These are phyloP conservation scores for Craniophora ligustri DNA, from an alignment of 2,888 invertebrate species.

Conservation along the genomic window DNA sequence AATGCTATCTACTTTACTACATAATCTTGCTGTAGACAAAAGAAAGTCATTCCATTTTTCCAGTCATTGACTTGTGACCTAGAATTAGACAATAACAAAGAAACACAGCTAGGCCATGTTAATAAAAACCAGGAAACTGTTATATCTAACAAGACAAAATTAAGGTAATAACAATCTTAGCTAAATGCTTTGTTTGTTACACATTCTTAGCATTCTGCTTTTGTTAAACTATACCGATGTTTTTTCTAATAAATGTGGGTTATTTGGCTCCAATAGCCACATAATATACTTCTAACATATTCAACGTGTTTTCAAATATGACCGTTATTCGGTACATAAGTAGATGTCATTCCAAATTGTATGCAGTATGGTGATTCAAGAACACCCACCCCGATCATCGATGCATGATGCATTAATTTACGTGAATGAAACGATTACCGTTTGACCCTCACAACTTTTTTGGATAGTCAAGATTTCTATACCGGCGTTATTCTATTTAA, in stretches of 20 bases:
- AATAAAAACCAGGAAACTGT: constrained; percentile 19
- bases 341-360: no score
- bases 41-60: constrained; percentile 24
- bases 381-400: neutral
- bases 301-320: no score
- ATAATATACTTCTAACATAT: no score
- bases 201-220: neutral
- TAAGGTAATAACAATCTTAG: constrained; percentile 5
- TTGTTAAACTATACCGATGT: no score
- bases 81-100: constrained; percentile 28
- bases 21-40: constrained; percentile 15
- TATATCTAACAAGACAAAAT: constrained; percentile 19
- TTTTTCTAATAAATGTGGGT: no score
- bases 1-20: neutral
- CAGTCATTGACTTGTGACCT: constrained; percentile 16
- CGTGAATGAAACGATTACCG: neutral
- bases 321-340: no score
- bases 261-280: no score
- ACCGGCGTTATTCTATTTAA: no score
- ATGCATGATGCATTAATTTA: neutral
- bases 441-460: neutral
- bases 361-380: no score
- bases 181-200: constrained; percentile 9
- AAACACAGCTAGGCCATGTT: constrained; percentile 14
- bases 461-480: neutral